Percentiles rank a stretch among this genome's conserved stretches.
These are phyloP conservation scores for Ochropacha duplaris DNA, from an alignment of 2,888 invertebrate genomes.

Conservation along the genomic window DNA sequence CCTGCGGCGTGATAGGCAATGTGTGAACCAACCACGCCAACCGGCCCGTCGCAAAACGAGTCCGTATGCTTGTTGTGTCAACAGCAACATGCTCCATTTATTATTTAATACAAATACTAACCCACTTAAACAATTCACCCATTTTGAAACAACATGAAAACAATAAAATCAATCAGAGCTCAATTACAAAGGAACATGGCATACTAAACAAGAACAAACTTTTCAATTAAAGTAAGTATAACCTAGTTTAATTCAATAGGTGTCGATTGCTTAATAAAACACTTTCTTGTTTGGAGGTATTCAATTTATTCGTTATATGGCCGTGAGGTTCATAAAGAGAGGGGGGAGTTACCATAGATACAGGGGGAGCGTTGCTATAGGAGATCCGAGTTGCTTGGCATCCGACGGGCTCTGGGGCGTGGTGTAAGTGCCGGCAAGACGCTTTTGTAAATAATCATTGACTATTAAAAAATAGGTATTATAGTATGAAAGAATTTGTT, in stretches of 20 bases:
- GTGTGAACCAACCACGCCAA: too few species aligned
- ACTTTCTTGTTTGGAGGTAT: constrained; percentile 33
- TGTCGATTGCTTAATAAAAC: constrained; percentile 24
- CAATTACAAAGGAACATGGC: neutral
- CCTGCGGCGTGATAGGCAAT: too few species aligned
- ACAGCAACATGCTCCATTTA: neutral
- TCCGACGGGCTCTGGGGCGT: constrained; percentile 35
- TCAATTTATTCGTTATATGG: constrained; percentile 55
- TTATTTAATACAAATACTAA: neutral
- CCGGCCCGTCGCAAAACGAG: too few species aligned
- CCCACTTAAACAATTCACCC: neutral
- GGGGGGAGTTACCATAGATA: constrained; percentile 64
- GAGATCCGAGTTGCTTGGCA: constrained; percentile 66
- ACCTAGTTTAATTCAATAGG: constrained; percentile 36
- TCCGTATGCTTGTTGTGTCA: neutral
- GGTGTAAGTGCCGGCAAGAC: constrained; percentile 28
- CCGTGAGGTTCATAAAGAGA: constrained; percentile 63
- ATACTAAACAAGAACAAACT: constrained; percentile 14
- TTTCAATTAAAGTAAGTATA: constrained; percentile 39
- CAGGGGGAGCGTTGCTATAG: constrained; percentile 67
- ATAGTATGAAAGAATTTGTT: too few species aligned
- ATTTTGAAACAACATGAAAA: neutral
- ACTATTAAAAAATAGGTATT: too few species aligned
- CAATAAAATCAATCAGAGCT: neutral
- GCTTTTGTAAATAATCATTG: constrained; percentile 14